Base-by-base conservation (phyloP, 1,140 invertebrate genomes). In the Temnothorax curvispinosus region DNA sequence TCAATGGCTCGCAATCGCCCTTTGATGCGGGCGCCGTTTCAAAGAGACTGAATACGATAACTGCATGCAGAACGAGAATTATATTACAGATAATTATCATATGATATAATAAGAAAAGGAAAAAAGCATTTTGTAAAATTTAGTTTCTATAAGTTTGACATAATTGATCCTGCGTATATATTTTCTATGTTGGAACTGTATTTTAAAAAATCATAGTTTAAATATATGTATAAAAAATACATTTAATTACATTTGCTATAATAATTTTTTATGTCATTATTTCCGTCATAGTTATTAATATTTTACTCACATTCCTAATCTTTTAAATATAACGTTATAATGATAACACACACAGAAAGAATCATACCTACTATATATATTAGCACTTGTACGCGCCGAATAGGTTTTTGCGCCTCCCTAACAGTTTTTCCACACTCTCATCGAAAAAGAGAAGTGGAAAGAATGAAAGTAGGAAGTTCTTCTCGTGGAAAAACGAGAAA, bases 401-500 rank as follows among this genome's bases (percentile, higher is more conserved):
- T 58, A 35, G 54, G 1, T 60, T 60, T 71, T 60, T 11, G 44
- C n/a, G 32, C 18, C 13, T 47, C 4, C 2, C 41, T 13, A 44
- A 44, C 8, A 60, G n/a, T 84, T 74, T 74, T 60, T 35, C 8
- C 18, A 32, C 9, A 18, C 38, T 75, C 58, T 62, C n/a, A 9
- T 75, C 13, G 54, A 58, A 47, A 44, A 47, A 56, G 15, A 54
- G 47, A 44, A 64, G 8, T 8, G 6, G 41, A 44, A 52, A 27
- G 38, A 27, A 27, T n/a, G 54, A 60, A 67, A 81, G 11, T 58
- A 47, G 80, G 74, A 58, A 82, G 54, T 60, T 60, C 27, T 44
- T n/a, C 13, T 58, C 38, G 27, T 62, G 58, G 15, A 78, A 78
- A 85, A 85, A 78, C 74, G 35, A 78, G 60, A 78, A 85, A 65